Base-by-base conservation (phyloP, 2,888 invertebrate genomes). In the Parthenolecanium corni region DNA sequence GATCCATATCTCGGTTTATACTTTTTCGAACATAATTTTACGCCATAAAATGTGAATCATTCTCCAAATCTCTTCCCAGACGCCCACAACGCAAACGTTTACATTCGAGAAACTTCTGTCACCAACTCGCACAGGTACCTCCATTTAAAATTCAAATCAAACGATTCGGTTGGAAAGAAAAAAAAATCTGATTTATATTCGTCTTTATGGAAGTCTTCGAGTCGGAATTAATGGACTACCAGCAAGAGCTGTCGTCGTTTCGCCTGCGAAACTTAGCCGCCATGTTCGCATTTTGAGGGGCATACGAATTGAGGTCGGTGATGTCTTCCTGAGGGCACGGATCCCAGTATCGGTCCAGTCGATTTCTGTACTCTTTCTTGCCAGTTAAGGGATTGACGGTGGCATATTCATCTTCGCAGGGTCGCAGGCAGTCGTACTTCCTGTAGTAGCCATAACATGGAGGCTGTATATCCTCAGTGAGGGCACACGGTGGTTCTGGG, bases 401-500 rank as follows among this genome's bases (percentile, higher is more conserved):
- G 9, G 36, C 58, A 23, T 58, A 58, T 16, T 58, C 36, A 6
- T 58, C 58, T 31, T 58, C 58, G 58, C 58, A 58, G 5, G 58
- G 58, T 46, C 58, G 49, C 14, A 58, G 20, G 16, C 58, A 58
- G 23, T 58, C 58, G 58, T 58, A 58, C 12, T 58, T 58, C 36
- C 58, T 47, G 36, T 58, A 58, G 31, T 58, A 49, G 16, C 58
- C 58, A 21, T 49, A 21, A 12, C 58, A 58, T 1, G 58, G 58
- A 5, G 58, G 58, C 40, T 49, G 21, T 2, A 58, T 23, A 38
- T 58, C 25, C 23, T 58, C 58, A 49, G 21, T 20, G 2, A 49
- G n/a, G 20, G 47, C 49, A 23, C 58, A 58, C 36, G 58, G 58
- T 31, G 58, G 58, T 5, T 11, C 58, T 1, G 58, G 21, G 14